Evolutionary conservation across 2,888 invertebrate genomes (phyloP), one percentile per base, ranked within the genome.

Genomic region (Mactromeris polynyma): DNA sequence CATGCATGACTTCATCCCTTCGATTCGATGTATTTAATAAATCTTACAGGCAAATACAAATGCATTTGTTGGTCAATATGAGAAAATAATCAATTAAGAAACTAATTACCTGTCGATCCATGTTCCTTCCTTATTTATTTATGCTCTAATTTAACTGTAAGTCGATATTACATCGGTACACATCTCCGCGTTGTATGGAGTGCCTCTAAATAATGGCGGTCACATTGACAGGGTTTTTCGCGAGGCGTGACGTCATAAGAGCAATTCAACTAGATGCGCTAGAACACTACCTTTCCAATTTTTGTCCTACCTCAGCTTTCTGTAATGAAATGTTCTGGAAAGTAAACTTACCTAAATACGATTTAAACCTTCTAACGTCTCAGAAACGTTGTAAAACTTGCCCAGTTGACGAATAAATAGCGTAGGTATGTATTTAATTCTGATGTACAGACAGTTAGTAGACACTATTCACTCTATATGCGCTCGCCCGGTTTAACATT

Each of bases 181-280:
- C 89, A 87, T 83, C 91, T 87, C 85, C 91, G 87, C 91, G 69
- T 82, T 85, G 85, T 88, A 81, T 83, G 86, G 89, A 89, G 87
- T 82, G 87, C 87, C 91, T 85, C 89, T 87, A 90, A 82, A 90
- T 90, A 90, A 92, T 92, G 92, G 92, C 92, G 92, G 92, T 88
- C 92, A 90, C 90, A 90, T 87, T 89, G 91, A 91, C 91, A 91
- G 89, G 87, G 88, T 85, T 90, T 82, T 83, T 83, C 80, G 82
- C 85, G 85, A 81, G 81, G 73, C 64, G 90, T 92, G 92, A 92
- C 92, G 92, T 92, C 91, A 92, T 87, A 46, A 78, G 79, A 85
- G 88, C 88, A 83, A 87, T 36, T 83, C 88, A 77, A 77, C 78
- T 54, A 31, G 26, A 77, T 78, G 38, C 51, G 77, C 77, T 38